phyloP scores from a whole-genome alignment of 2,113 vertebrate genomes.

The Gymnarchus niloticus region DNA sequence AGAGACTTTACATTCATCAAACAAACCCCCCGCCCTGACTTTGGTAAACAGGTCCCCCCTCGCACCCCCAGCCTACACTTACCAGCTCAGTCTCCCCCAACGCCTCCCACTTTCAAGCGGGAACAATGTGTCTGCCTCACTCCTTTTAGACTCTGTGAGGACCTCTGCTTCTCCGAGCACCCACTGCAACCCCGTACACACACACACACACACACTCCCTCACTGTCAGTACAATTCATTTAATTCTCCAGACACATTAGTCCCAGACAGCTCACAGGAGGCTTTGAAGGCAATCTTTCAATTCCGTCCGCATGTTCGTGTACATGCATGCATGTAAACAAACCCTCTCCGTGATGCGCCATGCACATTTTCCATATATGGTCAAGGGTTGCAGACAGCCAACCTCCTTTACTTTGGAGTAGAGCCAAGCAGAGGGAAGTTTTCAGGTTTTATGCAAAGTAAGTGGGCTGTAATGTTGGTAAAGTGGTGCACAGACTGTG shows the following conservation, averaged over 20 bases:
- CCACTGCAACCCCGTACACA: conserved; percentile 24
- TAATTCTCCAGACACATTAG: conserved; percentile 57
- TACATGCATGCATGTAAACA: background rate
- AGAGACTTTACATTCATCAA: conserved; percentile 88
- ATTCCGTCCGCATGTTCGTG: background rate
- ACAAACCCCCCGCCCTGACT: conserved; percentile 40
- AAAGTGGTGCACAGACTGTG: conserved; percentile 41
- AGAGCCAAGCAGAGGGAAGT: conserved; percentile 17
- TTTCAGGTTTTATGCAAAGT: conserved; percentile 29
- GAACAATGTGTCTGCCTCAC: conserved; percentile 31
- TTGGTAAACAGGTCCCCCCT: conserved; percentile 62
- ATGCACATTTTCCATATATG: background rate
- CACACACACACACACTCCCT: conserved; percentile 33
- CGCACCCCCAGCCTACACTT: conserved; percentile 43
- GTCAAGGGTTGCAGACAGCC: background rate
- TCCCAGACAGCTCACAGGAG: conserved; percentile 48
- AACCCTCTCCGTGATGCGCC: background rate
- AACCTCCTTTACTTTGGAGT: conserved; percentile 2
- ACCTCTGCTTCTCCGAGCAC: conserved; percentile 36
- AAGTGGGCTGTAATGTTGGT: conserved; percentile 50
- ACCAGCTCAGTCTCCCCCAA: background rate
- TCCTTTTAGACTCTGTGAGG: conserved; percentile 15
- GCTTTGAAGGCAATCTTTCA: background rate
- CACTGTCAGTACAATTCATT: conserved; percentile 64
- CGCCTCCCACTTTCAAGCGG: conserved; percentile 28